A percentile compares a stretch with the other conserved stretches of the same genome.
Evolutionary conservation across 2,888 invertebrate genomes (phyloP).

Genomic region (Hedya salicella): DNA sequence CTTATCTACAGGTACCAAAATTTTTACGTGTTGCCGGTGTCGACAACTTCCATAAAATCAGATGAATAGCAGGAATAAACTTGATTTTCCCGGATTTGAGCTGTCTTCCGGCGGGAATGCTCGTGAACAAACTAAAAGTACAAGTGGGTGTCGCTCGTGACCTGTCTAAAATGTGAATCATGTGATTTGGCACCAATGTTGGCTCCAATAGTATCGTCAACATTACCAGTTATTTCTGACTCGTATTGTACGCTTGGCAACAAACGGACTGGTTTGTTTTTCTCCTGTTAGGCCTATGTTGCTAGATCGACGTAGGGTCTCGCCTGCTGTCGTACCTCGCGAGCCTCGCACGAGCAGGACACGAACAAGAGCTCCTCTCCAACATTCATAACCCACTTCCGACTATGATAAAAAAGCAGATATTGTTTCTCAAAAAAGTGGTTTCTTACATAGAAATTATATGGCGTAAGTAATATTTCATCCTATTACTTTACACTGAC

Average conservation of each 20-base stretch:
- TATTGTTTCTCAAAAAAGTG: no score
- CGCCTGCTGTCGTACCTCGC: background rate
- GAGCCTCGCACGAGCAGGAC: no score
- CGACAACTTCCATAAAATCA: no score
- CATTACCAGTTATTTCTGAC: constrained; percentile 73
- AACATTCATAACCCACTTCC: no score
- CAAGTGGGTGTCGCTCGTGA: constrained; percentile 76
- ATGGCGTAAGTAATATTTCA: no score
- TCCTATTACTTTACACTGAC: no score
- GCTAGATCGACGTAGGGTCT: constrained; percentile 32
- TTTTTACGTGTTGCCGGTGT: no score
- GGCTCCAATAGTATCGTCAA: constrained; percentile 68
- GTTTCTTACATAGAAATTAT: no score
- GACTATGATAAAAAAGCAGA: no score
- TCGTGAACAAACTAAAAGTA: constrained; percentile 41
- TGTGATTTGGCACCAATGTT: constrained; percentile 78
- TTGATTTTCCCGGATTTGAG: constrained; percentile 17
- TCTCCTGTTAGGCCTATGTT: constrained; percentile 52
- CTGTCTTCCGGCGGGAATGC: constrained; percentile 18
- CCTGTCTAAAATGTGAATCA: constrained; percentile 77
- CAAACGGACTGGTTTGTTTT: constrained; percentile 55
- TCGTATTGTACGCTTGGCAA: constrained; percentile 68
- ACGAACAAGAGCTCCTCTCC: no score
- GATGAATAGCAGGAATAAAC: background rate
- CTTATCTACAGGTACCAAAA: no score